Evolutionary conservation across 2,888 invertebrate genomes (phyloP).

Genomic region (Ochropacha duplaris): DNA sequence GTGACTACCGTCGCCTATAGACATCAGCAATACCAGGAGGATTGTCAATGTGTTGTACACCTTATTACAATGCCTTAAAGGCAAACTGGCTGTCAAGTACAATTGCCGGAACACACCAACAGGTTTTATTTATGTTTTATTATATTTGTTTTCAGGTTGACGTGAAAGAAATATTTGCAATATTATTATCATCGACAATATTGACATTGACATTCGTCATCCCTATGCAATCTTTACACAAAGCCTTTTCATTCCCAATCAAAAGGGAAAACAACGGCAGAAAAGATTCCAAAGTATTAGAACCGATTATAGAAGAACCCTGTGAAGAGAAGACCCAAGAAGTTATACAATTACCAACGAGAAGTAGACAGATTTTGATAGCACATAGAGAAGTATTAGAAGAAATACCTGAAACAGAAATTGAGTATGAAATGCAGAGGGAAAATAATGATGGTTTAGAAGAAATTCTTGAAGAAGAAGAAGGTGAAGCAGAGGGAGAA

Average conservation of each 20-base stretch:
- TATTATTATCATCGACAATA: constrained; percentile 77
- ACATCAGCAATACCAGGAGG: no score
- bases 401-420: constrained; percentile 73
- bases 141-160: constrained; percentile 75
- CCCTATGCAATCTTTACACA: constrained; percentile 83
- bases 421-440: constrained; percentile 70
- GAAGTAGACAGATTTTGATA: constrained; percentile 53
- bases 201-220: constrained; percentile 85
- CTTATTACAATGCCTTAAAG: no score
- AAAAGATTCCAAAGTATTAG: constrained; percentile 22
- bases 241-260: constrained; percentile 47
- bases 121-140: neutral
- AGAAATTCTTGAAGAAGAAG: constrained; percentile 75
- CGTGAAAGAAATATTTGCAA: constrained; percentile 77
- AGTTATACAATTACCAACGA: constrained; percentile 40
- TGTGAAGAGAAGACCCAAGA: constrained; percentile 25
- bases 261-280: constrained; percentile 25
- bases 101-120: no score
- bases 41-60: no score
- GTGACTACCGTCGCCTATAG: no score
- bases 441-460: constrained; percentile 61
- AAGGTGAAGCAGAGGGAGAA: constrained; percentile 47
- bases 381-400: constrained; percentile 74
- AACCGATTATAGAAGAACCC: constrained; percentile 24
- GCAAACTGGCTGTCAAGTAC: no score